phyloP scores from a whole-genome alignment of 1,140 invertebrate species.

The Latrodectus geometricus region DNA sequence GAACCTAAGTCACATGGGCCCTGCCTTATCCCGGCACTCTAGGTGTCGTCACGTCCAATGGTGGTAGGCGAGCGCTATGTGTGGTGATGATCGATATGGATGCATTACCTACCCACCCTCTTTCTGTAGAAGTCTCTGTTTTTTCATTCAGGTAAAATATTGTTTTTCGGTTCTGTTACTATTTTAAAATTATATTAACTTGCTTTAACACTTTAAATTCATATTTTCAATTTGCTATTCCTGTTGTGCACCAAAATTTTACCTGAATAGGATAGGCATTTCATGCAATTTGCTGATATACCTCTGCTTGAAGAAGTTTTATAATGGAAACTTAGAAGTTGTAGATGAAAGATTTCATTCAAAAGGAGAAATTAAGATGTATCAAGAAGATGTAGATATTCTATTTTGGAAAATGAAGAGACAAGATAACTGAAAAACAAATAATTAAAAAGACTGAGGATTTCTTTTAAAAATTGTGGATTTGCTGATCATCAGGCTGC shows the following conservation, averaged over 20 bases:
- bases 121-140: slow-evolving; percentile 45
- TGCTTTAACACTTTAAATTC: neutral
- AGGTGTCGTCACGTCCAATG: slow-evolving; percentile 17
- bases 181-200: neutral
- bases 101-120: slow-evolving; percentile 23
- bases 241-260: neutral
- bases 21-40: slow-evolving; percentile 10
- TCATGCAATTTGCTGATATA: neutral
- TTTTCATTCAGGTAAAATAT: slow-evolving; percentile 47
- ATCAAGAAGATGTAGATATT: no score
- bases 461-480: no score
- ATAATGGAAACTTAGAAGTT: neutral
- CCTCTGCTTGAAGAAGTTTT: neutral
- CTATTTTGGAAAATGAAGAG: no score
- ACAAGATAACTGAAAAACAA: no score
- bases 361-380: no score
- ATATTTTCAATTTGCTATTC: slow-evolving; percentile 8
- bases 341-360: neutral
- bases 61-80: slow-evolving; percentile 41
- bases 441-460: no score
- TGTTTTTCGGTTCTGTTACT: slow-evolving; percentile 54
- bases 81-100: slow-evolving; percentile 35
- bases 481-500: no score
- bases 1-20: slow-evolving; percentile 30
- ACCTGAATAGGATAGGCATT: neutral